Conservation (phyloP, 1,140 invertebrate genomes). For the Microvelia longipes region DNA sequence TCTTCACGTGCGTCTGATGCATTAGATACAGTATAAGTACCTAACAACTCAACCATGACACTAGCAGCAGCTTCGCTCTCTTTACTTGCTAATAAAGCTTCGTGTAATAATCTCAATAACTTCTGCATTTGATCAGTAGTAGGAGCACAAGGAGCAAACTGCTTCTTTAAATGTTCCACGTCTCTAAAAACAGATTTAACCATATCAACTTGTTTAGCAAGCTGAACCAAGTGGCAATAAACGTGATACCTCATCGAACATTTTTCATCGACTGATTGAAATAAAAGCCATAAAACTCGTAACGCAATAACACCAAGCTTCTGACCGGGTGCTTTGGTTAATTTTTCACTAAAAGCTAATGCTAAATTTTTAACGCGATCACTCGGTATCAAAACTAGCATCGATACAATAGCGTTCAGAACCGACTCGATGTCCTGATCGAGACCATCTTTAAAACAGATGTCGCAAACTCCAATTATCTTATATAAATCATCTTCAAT, state of each 20-base stretch:
- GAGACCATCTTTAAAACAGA: constrained; percentile 72
- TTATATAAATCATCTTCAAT: constrained; percentile 87
- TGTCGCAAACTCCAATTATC: constrained; percentile 84
- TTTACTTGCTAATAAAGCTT: constrained; percentile 59
- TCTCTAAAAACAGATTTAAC: constrained; percentile 64
- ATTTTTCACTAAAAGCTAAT: constrained; percentile 79
- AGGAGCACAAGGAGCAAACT: constrained; percentile 65
- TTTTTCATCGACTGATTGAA: constrained; percentile 72
- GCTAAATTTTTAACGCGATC: constrained; percentile 82
- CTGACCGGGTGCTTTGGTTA: constrained; percentile 74
- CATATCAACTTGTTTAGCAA: constrained; percentile 43
- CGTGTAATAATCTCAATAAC: constrained; percentile 71
- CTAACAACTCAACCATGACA: constrained; percentile 89
- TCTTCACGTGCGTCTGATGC: constrained; percentile 90
- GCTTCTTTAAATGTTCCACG: constrained; percentile 64
- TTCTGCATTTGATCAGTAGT: constrained; percentile 86
- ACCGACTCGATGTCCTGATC: constrained; percentile 67
- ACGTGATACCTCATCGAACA: constrained; percentile 79
- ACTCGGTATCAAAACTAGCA: constrained; percentile 72
- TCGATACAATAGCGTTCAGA: constrained; percentile 80
- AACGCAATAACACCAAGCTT: constrained; percentile 66
- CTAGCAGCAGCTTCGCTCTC: constrained; percentile 77
- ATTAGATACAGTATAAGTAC: constrained; percentile 92
- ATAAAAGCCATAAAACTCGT: constrained; percentile 76
- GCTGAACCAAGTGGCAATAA: constrained; percentile 76